These are phyloP conservation scores for Sinocyclocheilus anshuiensis DNA, from an alignment of 2,113 vertebrate species.

Conservation along the genomic window DNA sequence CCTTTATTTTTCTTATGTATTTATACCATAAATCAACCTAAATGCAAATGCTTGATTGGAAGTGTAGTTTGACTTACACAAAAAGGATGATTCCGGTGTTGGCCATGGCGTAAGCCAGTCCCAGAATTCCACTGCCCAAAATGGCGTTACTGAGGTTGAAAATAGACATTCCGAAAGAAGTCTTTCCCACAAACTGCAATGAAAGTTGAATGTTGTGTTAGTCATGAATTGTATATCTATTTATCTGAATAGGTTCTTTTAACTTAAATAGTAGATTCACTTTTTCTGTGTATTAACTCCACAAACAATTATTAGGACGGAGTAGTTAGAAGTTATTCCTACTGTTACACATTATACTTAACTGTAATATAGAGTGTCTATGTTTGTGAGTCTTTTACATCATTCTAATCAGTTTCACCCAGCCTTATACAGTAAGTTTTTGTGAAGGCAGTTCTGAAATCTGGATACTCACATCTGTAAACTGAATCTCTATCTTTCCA, in stretches of 20 bases:
- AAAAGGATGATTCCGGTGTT: conserved; percentile 84
- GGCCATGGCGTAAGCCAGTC: conserved; percentile 83
- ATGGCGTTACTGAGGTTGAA: conserved; percentile 89
- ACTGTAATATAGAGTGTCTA: background rate
- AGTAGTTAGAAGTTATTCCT: background rate
- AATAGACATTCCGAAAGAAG: conserved; percentile 84
- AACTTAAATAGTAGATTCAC: background rate
- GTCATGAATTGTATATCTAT: background rate
- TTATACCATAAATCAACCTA: background rate
- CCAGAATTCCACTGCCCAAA: conserved; percentile 86
- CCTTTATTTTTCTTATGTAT: background rate
- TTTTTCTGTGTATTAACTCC: background rate
- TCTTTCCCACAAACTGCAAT: conserved; percentile 82
- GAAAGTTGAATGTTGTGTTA: background rate
- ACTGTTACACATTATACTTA: background rate
- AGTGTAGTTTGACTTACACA: conserved; percentile 75
- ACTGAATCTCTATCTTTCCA: conserved; percentile 63
- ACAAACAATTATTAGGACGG: background rate
- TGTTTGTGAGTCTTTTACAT: background rate
- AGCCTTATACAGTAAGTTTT: background rate
- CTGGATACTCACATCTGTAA: conserved; percentile 73
- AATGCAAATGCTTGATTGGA: conserved; percentile 27
- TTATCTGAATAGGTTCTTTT: background rate
- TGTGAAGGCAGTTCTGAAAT: background rate
- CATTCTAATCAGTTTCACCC: background rate